A percentile compares a stretch with the other conserved stretches of the same genome.
phyloP scores from a whole-genome alignment of 2,113 vertebrate species.

The Sakesphorus luctuosus region DNA sequence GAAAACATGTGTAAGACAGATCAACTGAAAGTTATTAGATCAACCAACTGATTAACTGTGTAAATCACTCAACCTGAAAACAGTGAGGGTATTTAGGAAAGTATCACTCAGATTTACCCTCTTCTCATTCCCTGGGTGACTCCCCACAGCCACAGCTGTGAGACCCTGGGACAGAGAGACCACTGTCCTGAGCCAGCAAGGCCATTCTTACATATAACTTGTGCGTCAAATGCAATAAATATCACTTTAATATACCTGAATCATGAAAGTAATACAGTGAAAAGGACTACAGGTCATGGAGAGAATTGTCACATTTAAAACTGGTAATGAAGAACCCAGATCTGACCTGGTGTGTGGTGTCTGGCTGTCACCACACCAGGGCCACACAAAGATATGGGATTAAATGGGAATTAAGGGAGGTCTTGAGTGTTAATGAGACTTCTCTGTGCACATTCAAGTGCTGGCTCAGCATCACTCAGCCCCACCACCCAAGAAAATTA shows the following conservation, averaged over 20 bases:
- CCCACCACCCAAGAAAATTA: background rate
- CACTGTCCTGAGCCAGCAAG: background rate
- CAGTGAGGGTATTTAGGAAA: background rate
- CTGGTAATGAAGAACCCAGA: background rate
- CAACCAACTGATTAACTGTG: background rate
- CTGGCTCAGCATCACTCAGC: background rate
- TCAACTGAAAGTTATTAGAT: background rate
- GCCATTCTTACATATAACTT: background rate
- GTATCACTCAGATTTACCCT: fast-evolving
- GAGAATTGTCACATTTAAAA: background rate
- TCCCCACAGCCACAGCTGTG: background rate
- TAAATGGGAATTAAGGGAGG: background rate
- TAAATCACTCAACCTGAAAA: background rate
- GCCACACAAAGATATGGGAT: background rate
- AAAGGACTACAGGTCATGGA: background rate
- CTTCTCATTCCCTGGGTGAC: background rate
- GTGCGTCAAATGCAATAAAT: background rate
- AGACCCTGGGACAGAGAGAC: background rate
- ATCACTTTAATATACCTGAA: background rate
- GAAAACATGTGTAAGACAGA: fast-evolving
- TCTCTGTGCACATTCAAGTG: background rate
- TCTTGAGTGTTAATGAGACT: background rate
- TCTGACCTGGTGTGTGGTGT: background rate
- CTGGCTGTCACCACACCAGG: background rate
- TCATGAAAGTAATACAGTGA: fast-evolving